Conservation (phyloP, 1,140 invertebrate species). For the Chrysopa pallens region DNA sequence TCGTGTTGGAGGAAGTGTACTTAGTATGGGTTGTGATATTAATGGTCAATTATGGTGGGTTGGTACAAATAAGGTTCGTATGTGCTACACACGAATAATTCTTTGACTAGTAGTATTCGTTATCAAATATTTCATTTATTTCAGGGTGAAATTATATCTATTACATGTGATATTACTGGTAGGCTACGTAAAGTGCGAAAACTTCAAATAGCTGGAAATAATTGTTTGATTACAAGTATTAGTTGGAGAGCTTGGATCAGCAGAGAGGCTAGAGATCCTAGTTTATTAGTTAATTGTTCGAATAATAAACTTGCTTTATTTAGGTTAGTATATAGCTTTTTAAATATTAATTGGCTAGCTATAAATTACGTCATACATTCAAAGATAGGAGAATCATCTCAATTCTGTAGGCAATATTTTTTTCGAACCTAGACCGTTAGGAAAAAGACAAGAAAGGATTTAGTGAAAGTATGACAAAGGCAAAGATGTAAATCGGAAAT, state of each 20-base stretch:
- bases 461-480: too few relatives aligned
- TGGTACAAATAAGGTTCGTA: constrained; percentile 58
- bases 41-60: constrained; percentile 66
- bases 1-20: constrained; percentile 55
- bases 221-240: constrained; percentile 48
- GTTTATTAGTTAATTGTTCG: constrained; percentile 58
- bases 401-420: too few relatives aligned
- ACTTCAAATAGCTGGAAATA: constrained; percentile 33
- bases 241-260: constrained; percentile 70
- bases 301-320: constrained; percentile 53
- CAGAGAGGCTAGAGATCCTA: constrained; percentile 54
- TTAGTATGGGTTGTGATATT: constrained; percentile 59
- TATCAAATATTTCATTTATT: constrained; percentile 7
- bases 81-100: constrained; percentile 4
- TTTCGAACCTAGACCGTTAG: too few relatives aligned
- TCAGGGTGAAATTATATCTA: constrained; percentile 49
- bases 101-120: neutral
- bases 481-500: too few relatives aligned
- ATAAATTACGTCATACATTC: neutral
- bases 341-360: constrained; percentile 1
- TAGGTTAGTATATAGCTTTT: constrained; percentile 15
- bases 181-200: constrained; percentile 51
- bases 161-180: constrained; percentile 53
- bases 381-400: neutral
- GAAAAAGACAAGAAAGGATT: too few relatives aligned